Conservation (phyloP, 2,797 vertebrate species). For the Oreochromis grahami region DNA sequence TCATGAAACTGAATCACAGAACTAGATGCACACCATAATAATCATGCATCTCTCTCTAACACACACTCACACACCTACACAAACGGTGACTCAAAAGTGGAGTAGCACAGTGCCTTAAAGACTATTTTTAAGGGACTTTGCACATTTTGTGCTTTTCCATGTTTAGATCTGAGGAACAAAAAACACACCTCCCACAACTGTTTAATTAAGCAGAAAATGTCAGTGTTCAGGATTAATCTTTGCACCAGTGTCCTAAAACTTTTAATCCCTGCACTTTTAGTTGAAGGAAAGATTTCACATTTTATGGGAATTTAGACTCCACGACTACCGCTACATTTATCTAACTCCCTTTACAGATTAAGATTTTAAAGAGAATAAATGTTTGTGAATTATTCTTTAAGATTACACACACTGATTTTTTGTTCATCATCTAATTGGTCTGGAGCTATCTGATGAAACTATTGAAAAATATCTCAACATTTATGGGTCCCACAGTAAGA, state of each 20-base stretch:
- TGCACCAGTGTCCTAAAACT: not conserved
- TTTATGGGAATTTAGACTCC: not conserved
- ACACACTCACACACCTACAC: not conserved
- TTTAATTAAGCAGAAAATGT: not conserved
- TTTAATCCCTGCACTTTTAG: not conserved
- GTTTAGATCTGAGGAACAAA: not conserved
- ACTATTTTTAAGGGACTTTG: not conserved
- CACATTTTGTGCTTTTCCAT: not conserved
- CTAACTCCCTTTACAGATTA: not conserved
- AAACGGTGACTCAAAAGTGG: not conserved
- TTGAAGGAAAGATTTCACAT: not conserved
- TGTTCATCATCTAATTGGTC: not conserved
- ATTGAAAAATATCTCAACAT: not conserved
- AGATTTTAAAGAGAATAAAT: not conserved
- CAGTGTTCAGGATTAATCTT: not conserved
- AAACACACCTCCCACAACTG: not conserved
- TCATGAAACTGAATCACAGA: conserved; percentile 56
- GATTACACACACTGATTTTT: not conserved
- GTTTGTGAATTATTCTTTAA: not conserved
- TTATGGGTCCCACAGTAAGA: not conserved
- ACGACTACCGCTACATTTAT: not conserved
- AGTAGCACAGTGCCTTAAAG: not conserved
- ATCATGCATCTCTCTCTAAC: not conserved
- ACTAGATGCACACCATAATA: conserved; percentile 18
- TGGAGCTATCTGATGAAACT: not conserved